Conservation (phyloP, 2,888 invertebrate species). For the Drosophila picticornis region DNA sequence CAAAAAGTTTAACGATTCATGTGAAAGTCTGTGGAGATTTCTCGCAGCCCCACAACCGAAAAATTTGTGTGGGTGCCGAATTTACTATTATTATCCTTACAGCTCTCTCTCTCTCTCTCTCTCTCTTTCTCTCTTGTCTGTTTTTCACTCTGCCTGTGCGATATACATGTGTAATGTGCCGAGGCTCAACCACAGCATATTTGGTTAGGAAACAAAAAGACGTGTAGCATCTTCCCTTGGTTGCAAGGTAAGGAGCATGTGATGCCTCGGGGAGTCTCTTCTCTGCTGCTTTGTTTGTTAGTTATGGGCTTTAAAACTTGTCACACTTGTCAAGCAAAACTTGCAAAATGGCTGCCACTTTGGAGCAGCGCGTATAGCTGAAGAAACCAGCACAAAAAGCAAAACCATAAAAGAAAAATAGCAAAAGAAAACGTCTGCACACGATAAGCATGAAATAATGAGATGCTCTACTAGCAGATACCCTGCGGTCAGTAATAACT, state of each 20-base stretch:
- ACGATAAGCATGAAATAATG: slow-evolving; percentile 4
- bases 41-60: not conserved
- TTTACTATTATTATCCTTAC: slow-evolving; percentile 52
- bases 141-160: slow-evolving; percentile 8
- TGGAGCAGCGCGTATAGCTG: slow-evolving; percentile 6
- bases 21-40: slow-evolving; percentile 47
- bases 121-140: not conserved
- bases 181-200: slow-evolving; percentile 50
- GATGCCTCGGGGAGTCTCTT: slow-evolving; percentile 12
- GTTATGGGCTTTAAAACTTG: slow-evolving; percentile 71
- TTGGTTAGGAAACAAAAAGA: slow-evolving; percentile 24
- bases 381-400: not conserved
- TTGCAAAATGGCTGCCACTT: slow-evolving; percentile 42
- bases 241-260: slow-evolving; percentile 17
- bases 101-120: not conserved
- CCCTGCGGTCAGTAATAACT: not conserved
- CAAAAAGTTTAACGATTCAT: slow-evolving; percentile 80
- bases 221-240: not conserved
- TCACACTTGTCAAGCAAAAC: slow-evolving; percentile 71
- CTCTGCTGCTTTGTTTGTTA: slow-evolving; percentile 49
- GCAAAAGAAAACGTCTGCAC: not conserved
- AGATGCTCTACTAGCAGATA: not conserved
- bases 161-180: slow-evolving; percentile 51
- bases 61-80: slow-evolving; percentile 27
- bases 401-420: not conserved